Percentiles rank a stretch among this genome's conserved stretches.
phyloP scores from a whole-genome alignment of 1,140 invertebrate species.

The Caerostris darwini region DNA sequence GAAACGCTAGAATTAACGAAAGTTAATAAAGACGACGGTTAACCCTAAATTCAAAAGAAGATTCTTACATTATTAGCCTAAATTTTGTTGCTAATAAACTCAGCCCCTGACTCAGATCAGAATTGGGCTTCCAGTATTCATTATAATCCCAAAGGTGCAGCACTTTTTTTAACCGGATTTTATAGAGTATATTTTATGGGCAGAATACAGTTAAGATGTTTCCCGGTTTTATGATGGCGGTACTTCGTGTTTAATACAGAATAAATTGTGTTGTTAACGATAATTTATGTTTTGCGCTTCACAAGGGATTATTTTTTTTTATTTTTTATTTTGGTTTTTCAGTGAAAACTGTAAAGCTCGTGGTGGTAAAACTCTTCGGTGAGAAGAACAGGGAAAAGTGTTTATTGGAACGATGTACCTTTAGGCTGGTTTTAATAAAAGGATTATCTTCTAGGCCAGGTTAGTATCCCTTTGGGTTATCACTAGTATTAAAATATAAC shows the following conservation, averaged over 20 bases:
- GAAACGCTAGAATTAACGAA: background rate
- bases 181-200: background rate
- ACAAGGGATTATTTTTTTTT: background rate
- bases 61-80: background rate
- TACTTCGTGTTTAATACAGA: background rate
- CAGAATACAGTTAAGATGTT: background rate
- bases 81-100: background rate
- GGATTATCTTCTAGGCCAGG: no score
- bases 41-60: background rate
- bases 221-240: background rate
- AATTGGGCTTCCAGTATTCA: background rate
- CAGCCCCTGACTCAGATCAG: background rate
- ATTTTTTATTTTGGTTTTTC: no score
- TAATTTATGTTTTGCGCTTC: constrained; percentile 1
- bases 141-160: background rate
- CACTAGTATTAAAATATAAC: no score
- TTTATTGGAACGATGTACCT: no score
- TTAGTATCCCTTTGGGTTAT: no score
- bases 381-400: no score
- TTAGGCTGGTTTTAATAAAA: no score
- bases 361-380: no score
- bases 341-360: no score
- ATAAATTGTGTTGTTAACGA: background rate
- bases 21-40: constrained; percentile 12
- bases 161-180: background rate